Evolutionary conservation across 2,888 invertebrate genomes (phyloP), one percentile per base, ranked within the genome.

Genomic region (Listrodromus nycthemerus): DNA sequence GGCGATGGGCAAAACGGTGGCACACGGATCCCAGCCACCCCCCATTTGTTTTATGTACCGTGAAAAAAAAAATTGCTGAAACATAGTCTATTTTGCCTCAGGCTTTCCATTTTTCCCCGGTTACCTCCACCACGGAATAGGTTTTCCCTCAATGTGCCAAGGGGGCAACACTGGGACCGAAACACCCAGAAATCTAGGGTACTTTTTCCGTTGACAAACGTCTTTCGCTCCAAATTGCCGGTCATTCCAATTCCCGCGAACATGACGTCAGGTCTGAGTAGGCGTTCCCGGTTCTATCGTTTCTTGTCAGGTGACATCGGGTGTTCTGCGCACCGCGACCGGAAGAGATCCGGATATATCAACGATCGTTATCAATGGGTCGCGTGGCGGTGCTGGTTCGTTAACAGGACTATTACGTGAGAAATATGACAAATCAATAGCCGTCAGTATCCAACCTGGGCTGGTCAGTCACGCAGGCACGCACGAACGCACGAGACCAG

Each of bases 341-440:
- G 33, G 52, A 16, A 48, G 45, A 33, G 41, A 52, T 16, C 55
- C 24, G 10, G 6, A 24, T 77, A 78, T 78, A 86, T 80, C 78
- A 75, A 78, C 77, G 83, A 85, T 86, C 78, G 75, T 76, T 84
- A 84, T 86, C 80, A 82, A 80, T 84, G 73, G 80, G 74, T 71
- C 80, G 71, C 85, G 81, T 81, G 76, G 81, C 76, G n/a, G 21
- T 33, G 48, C 41, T 45, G 71, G 71, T 75, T 86, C 85, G 86
- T 87, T 88, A 88, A 88, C 88, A 85, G 85, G 85, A 87, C 89
- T 83, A 86, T 86, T 87, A 87, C 78, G 81, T 83, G 84, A 84
- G 86, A 88, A 90, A 88, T 90, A 90, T 86, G 88, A 88, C 87
- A 81, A 91, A 89, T 91, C 91, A 88, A 91, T 91, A 89, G 89